Conservation (phyloP, 2,113 vertebrate genomes). For the Casuarius casuarius region DNA sequence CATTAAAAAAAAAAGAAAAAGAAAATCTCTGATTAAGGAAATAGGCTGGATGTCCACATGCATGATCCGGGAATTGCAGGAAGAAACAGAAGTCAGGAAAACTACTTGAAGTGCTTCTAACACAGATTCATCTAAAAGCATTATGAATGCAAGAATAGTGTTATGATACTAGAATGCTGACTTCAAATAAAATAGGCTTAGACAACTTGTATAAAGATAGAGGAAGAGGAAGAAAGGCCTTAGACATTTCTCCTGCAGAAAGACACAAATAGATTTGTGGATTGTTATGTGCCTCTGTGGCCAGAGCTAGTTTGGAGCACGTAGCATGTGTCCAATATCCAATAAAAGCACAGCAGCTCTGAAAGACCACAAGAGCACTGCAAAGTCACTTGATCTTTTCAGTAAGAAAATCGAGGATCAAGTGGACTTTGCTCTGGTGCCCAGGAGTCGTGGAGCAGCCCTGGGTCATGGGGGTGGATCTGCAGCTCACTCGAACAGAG, state of each 20-base stretch:
- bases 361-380: neutral
- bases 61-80: neutral
- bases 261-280: fast-evolving
- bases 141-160: neutral
- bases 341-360: neutral
- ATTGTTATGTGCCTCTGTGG: neutral
- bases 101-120: neutral
- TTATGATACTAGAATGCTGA: neutral
- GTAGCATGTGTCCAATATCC: neutral
- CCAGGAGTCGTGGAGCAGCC: neutral
- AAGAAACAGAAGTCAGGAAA: neutral
- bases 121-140: neutral
- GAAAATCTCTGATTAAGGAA: neutral
- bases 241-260: neutral
- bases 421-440: neutral
- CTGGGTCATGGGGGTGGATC: neutral
- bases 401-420: fast-evolving
- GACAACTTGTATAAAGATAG: neutral
- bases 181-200: neutral
- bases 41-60: neutral
- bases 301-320: neutral
- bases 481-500: neutral
- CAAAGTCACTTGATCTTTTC: neutral
- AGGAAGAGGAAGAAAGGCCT: neutral
- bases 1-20: neutral